Evolutionary conservation across 2,888 invertebrate genomes (phyloP).

Genomic region (Glyphotaelius pellucidus): DNA sequence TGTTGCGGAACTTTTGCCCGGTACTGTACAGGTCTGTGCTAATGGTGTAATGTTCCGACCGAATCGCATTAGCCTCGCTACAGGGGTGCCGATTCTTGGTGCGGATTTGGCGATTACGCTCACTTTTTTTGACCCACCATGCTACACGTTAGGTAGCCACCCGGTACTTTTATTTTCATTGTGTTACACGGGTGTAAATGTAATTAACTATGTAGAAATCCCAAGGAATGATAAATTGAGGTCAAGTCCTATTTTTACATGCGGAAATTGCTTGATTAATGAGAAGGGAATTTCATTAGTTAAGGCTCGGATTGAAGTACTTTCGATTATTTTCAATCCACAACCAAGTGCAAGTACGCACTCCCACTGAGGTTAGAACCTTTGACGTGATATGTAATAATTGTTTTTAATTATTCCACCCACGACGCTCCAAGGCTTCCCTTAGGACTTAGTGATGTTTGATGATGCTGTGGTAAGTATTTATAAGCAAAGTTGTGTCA

Average conservation of each 20-base stretch:
- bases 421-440: background rate
- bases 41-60: constrained; percentile 51
- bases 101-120: constrained; percentile 33
- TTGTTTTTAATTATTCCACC: background rate
- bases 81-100: constrained; percentile 38
- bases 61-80: constrained; percentile 45
- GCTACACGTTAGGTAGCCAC: background rate
- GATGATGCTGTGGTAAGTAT: too few relatives aligned
- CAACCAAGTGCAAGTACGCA: background rate
- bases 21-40: constrained; percentile 39
- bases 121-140: background rate
- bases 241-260: background rate
- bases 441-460: too few relatives aligned
- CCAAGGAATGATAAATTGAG: constrained; percentile 15
- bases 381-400: background rate
- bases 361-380: background rate
- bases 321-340: background rate
- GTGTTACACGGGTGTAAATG: constrained; percentile 15
- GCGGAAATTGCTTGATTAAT: background rate
- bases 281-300: background rate
- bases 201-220: constrained; percentile 30
- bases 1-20: constrained; percentile 38
- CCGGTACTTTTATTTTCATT: constrained; percentile 21
- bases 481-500: too few relatives aligned
- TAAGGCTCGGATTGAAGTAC: background rate